phyloP scores from a whole-genome alignment of 2,113 vertebrate species.

The Monarcha castaneiventris region DNA sequence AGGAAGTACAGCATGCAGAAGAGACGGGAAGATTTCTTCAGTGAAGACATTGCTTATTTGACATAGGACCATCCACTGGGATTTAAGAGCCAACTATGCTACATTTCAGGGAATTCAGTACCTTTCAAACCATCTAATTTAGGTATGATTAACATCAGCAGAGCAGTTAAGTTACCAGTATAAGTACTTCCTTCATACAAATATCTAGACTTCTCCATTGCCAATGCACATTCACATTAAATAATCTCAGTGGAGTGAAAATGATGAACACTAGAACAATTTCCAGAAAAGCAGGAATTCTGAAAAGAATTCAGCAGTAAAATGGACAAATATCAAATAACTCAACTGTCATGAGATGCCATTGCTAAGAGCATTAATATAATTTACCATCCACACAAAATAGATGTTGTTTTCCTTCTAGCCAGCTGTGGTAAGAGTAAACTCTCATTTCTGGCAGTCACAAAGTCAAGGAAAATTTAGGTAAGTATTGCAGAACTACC shows the following conservation, averaged over 20 bases:
- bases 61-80: background rate
- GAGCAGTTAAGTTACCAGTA: background rate
- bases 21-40: background rate
- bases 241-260: background rate
- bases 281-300: background rate
- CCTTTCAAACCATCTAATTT: background rate
- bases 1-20: background rate
- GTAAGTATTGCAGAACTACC: background rate
- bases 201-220: background rate
- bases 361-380: background rate
- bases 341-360: background rate
- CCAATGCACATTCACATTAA: background rate
- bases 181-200: background rate
- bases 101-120: background rate
- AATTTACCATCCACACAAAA: background rate
- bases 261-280: background rate
- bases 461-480: background rate
- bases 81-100: background rate
- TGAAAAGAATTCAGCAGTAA: background rate
- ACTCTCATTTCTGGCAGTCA: background rate
- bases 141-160: background rate
- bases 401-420: background rate
- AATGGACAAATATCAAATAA: background rate
- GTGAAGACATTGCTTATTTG: background rate
- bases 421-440: background rate